phyloP scores from a whole-genome alignment of 2,888 invertebrate genomes.

The Seira ritae region DNA sequence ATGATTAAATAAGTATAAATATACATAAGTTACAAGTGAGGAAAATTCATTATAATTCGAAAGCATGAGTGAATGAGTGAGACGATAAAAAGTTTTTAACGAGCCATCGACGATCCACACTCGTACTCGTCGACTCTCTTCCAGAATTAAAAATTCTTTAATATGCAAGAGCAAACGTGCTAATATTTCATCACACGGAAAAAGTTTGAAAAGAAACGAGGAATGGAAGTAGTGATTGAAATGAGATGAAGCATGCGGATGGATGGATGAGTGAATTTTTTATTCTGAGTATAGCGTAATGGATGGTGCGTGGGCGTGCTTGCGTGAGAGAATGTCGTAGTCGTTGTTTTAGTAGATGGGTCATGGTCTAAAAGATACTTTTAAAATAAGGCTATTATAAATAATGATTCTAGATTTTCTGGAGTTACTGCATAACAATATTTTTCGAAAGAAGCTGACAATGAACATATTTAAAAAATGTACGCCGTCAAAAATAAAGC shows the following conservation, averaged over 20 bases:
- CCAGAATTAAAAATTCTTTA: not conserved
- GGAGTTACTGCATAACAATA: too few species aligned
- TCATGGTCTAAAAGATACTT: not conserved
- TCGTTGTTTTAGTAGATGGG: not conserved
- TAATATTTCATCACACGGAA: slow-evolving; percentile 3
- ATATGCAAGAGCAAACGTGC: not conserved
- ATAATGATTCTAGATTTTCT: too few species aligned
- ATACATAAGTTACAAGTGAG: too few species aligned
- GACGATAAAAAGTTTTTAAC: not conserved
- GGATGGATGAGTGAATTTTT: slow-evolving; percentile 7
- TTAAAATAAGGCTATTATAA: too few species aligned
- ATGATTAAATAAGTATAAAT: not conserved
- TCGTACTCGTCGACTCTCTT: not conserved
- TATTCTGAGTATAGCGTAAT: not conserved
- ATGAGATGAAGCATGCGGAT: slow-evolving; percentile 7
- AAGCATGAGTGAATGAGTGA: not conserved
- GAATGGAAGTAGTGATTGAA: not conserved
- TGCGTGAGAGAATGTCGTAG: not conserved
- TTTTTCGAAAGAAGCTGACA: too few species aligned
- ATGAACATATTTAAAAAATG: too few species aligned
- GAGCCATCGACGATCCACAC: not conserved
- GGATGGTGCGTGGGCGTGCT: not conserved
- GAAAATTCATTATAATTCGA: too few species aligned
- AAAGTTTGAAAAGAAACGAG: too few species aligned
- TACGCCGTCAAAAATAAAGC: too few species aligned